These are phyloP conservation scores for Dusona sp. DNA, from an alignment of 2,888 invertebrate species.

Conservation along the genomic window DNA sequence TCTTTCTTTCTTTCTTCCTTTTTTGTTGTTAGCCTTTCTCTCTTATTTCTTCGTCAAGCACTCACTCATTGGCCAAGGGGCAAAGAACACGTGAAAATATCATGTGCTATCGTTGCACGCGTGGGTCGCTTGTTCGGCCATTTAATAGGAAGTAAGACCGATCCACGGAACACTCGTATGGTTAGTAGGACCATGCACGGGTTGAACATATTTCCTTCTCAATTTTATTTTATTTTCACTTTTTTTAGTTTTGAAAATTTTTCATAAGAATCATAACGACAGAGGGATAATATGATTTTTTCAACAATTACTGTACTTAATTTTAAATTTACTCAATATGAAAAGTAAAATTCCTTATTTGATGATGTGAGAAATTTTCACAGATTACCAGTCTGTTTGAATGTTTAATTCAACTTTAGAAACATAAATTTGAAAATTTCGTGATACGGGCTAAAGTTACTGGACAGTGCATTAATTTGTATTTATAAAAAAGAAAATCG, in stretches of 20 bases:
- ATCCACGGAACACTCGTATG: constrained; percentile 29
- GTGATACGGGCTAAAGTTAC: too few species aligned
- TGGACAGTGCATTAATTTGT: too few species aligned
- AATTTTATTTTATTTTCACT: background rate
- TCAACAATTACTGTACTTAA: too few species aligned
- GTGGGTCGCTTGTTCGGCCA: constrained; percentile 62
- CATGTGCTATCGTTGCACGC: constrained; percentile 56
- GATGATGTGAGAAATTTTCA: background rate
- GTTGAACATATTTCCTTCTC: constrained; percentile 51
- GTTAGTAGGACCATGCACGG: constrained; percentile 15
- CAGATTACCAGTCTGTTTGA: background rate
- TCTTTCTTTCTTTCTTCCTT: constrained; percentile 2
- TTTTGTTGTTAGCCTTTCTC: constrained; percentile 13
- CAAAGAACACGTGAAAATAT: constrained; percentile 57
- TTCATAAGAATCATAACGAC: background rate
- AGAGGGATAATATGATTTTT: too few species aligned
- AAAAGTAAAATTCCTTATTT: too few species aligned
- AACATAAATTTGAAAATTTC: too few species aligned
- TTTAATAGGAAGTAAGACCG: constrained; percentile 65
- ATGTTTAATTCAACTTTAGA: too few species aligned
- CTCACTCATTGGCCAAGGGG: constrained; percentile 63
- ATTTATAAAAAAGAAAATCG: too few species aligned
- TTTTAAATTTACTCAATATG: too few species aligned
- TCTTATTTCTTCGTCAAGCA: constrained; percentile 30
- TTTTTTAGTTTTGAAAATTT: background rate